Evolutionary conservation across 2,888 invertebrate species (phyloP).

Genomic region (Drosophila robusta): DNA sequence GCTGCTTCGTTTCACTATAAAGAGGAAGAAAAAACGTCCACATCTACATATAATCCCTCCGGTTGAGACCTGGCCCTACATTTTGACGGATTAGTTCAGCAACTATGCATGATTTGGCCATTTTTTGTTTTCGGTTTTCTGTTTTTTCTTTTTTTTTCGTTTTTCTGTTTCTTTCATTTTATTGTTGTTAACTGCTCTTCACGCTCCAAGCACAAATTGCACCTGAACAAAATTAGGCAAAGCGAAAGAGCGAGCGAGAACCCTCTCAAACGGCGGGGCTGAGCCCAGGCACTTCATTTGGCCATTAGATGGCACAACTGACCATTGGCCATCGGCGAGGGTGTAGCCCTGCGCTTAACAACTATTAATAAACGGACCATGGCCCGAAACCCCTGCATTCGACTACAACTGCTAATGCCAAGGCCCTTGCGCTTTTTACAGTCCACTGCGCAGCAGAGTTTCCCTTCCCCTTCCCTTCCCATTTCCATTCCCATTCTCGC

Average conservation of each 20-base stretch:
- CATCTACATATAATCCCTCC: constrained; percentile 58
- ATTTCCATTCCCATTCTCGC: constrained; percentile 25
- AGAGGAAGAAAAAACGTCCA: constrained; percentile 23
- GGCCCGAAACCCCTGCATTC: constrained; percentile 33
- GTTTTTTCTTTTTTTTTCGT: constrained; percentile 13
- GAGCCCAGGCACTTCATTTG: constrained; percentile 45
- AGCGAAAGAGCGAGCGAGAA: constrained; percentile 10
- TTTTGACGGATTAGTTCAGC: constrained; percentile 80
- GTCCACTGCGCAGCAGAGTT: constrained; percentile 63
- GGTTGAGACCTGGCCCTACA: constrained; percentile 41
- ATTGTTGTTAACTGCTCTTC: constrained; percentile 55
- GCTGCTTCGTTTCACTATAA: constrained; percentile 22
- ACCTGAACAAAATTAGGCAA: constrained; percentile 83
- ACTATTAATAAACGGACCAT: constrained; percentile 77
- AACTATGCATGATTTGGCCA: constrained; percentile 75
- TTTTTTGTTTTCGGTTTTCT: constrained; percentile 46
- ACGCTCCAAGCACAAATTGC: constrained; percentile 83
- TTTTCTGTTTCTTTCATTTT: constrained; percentile 8
- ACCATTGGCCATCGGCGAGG: constrained; percentile 59
- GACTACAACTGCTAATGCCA: constrained; percentile 16
- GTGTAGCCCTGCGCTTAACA: constrained; percentile 79
- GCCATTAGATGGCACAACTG: constrained; percentile 73
- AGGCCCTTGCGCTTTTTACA: constrained; percentile 61
- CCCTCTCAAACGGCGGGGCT: constrained; percentile 19
- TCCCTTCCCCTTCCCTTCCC: constrained; percentile 29